Base-by-base conservation (phyloP, 2,888 invertebrate species). In the Acanthosoma haemorrhoidale region DNA sequence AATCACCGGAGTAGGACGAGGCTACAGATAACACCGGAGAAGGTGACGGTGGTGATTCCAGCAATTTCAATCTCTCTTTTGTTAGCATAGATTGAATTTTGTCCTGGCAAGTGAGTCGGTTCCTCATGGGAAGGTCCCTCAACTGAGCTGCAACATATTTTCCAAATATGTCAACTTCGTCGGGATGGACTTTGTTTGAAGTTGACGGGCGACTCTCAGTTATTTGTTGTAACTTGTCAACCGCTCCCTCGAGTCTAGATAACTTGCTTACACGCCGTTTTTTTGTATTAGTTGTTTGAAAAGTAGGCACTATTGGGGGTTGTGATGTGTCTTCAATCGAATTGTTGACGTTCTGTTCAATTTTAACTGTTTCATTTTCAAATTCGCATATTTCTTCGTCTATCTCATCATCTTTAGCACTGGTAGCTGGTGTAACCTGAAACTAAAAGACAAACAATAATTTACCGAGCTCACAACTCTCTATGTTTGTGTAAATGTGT, bases 61-160 rank as follows among this genome's bases (percentile, higher is more conserved):
- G 18, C 57, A 57, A 18, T 57, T 18, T 25, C 57, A 57, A 57
- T 25, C 57, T 57, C 57, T 57, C 18, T 57, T 57, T 57, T 18
- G 18, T 57, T 57, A 57, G 57, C 57, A 57, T 57, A 8, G 57
- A 57, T 16, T 57, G 57, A 57, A 57, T 57, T 57, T 57, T 57
- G 15, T 57, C 57, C 18, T 57, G 57, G 57, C 57, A 57, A 57
- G 57, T 16, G 4, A 57, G 57, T 57, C 16, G 57, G 25, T 57
- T 57, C 18, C 8, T 57, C 57, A 16, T 21, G 4, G 57, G 57
- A 18, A 57, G 25, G 18, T 57, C 57, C 18, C 25, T 57, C 57
- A 57, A 15, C 25, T 57, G 57, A 57, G 57, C 57, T 57, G 18
- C 57, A 15, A 57, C 57, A 57, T 57, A 57, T 57, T 57, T 57